These are phyloP conservation scores for Corythornis vintsioides DNA, from an alignment of 2,113 vertebrate genomes.

Conservation along the genomic window DNA sequence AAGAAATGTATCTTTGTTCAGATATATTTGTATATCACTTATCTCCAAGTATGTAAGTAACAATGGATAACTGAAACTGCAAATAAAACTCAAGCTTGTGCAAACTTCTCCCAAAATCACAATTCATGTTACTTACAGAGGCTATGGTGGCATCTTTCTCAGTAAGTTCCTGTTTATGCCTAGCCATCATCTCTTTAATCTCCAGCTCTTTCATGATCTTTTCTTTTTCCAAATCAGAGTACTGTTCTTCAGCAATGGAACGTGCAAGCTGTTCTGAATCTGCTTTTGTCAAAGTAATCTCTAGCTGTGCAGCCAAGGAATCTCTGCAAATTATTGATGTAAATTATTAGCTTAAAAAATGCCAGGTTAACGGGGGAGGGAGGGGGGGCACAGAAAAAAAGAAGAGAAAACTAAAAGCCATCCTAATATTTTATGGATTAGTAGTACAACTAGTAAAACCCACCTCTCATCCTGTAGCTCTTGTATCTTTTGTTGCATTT, in stretches of 20 bases:
- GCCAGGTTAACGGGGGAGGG: not conserved
- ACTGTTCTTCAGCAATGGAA: conserved; percentile 97
- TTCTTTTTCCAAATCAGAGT: conserved; percentile 97
- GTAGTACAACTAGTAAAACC: not conserved
- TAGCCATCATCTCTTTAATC: conserved; percentile 99
- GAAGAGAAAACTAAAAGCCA: not conserved
- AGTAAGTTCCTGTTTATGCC: conserved; percentile 92
- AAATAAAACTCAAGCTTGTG: not conserved
- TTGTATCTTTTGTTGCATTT: conserved; percentile 91
- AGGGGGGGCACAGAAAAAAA: not conserved
- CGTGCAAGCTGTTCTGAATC: conserved; percentile 97
- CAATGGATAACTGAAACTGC: not conserved
- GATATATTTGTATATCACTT: not conserved
- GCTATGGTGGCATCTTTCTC: conserved; percentile 95
- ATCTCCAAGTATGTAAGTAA: not conserved
- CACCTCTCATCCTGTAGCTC: conserved; percentile 97
- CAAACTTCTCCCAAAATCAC: not conserved
- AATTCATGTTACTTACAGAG: conserved; percentile 79
- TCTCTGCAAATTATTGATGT: conserved; percentile 79
- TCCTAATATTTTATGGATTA: not conserved
- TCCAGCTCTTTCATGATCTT: conserved; percentile 99
- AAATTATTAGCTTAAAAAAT: not conserved
- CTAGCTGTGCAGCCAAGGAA: conserved; percentile 94
- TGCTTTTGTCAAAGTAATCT: conserved; percentile 97
- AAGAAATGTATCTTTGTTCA: not conserved